These are phyloP conservation scores for Montipora capricornis DNA, from an alignment of 64 coral and sea anemone genomes.

Conservation along the genomic window DNA sequence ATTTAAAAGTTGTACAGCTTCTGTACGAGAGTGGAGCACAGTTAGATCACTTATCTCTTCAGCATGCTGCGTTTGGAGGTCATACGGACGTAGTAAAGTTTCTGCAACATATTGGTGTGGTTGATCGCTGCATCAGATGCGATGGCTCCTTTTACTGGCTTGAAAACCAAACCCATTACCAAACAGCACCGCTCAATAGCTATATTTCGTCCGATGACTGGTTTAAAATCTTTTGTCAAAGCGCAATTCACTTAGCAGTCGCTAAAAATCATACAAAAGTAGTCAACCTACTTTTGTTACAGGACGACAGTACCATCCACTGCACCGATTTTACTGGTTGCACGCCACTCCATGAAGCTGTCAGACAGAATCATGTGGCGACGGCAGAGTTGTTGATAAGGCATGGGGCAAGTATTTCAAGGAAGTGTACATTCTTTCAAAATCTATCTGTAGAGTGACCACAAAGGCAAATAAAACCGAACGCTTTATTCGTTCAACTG, in stretches of 20 bases:
- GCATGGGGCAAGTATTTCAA: conserved; percentile 14
- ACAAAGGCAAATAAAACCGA: too few relatives aligned
- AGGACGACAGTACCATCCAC: too few relatives aligned
- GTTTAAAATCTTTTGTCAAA: too few relatives aligned
- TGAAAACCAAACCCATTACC: neutral
- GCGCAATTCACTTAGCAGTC: too few relatives aligned
- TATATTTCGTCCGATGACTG: too few relatives aligned
- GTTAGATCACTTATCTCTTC: conserved; percentile 20
- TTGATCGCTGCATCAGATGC: conserved; percentile 25
- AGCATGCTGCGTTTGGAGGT: conserved; percentile 23
- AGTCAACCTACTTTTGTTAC: too few relatives aligned
- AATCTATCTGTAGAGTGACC: neutral
- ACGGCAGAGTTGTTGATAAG: conserved; percentile 3
- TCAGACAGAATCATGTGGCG: neutral
- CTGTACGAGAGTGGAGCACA: neutral
- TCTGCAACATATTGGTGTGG: neutral
- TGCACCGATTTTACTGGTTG: too few relatives aligned
- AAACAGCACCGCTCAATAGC: neutral
- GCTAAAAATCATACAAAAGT: too few relatives aligned
- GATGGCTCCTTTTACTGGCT: conserved; percentile 58
- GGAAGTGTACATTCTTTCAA: conserved; percentile 27
- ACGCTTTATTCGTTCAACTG: too few relatives aligned
- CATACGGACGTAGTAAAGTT: conserved; percentile 18
- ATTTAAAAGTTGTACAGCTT: conserved; percentile 23
- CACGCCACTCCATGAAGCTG: neutral